Percentiles rank a stretch among this genome's conserved stretches.
Evolutionary conservation across 2,888 invertebrate species (phyloP).

Genomic region (Ophioninae sp.): DNA sequence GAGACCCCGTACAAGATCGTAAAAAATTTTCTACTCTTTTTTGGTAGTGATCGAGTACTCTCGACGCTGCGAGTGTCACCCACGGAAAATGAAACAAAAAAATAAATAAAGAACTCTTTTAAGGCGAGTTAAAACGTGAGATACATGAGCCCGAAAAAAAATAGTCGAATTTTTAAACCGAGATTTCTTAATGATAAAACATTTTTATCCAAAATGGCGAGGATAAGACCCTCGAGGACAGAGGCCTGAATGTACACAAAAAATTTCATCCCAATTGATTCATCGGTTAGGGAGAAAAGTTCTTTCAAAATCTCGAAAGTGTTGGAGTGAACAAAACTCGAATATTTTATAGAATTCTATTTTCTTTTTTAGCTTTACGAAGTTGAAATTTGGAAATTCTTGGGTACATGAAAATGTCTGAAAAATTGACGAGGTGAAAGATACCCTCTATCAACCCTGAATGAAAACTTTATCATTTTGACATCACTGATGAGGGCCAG

Average conservation of each 20-base stretch:
- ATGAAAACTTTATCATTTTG: not conserved
- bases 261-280: no score
- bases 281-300: no score
- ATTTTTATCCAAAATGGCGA: no score
- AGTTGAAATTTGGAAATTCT: not conserved
- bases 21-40: constrained; percentile 25
- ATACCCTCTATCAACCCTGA: not conserved
- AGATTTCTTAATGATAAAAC: no score
- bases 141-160: no score
- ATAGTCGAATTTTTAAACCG: no score
- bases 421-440: not conserved
- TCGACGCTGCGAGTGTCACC: not conserved
- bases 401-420: not conserved
- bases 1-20: constrained; percentile 53
- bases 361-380: not conserved
- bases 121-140: no score
- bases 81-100: not conserved
- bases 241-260: no score
- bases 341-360: no score
- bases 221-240: no score
- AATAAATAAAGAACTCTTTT: not conserved
- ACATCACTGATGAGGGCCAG: not conserved
- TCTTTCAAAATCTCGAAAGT: no score
- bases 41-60: constrained; percentile 4
- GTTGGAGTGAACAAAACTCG: no score